Evolutionary conservation across 2,888 invertebrate species (phyloP), one percentile per base, ranked within the genome.

Genomic region (Trissoscelio sp.): DNA sequence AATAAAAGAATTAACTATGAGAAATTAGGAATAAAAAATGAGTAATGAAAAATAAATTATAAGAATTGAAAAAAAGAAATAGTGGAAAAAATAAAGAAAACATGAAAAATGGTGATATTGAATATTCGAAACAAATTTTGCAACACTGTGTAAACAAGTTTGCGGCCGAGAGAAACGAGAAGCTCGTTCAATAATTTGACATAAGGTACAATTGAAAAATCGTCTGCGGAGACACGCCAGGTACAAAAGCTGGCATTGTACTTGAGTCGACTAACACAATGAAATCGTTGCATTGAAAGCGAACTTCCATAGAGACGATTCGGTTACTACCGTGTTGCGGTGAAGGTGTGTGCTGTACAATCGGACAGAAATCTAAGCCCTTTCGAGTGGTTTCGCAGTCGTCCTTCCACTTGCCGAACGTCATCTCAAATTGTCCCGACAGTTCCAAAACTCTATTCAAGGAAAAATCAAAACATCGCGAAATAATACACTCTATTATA

Each of bases 251-350:
- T 67, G 28, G 46, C 11, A 77, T 77, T 69, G 69, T 58, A 31
- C 46, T 55, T 14, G 66, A n/a, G n/a, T 42, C 31, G 64, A 55
- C 18, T 18, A 28, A 24, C 22, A 72, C 55, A 70, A 64, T 72
- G 64, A 70, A 67, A 78, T 70, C 57, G 48, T 57, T 37, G 70
- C 39, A 70, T 70, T 70, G 70, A 70, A 70, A 70, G 78, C 24
- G 31, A 70, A 69, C 16, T 69, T 64, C 24, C 78, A n/a, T n/a
- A 18, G 46, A 62, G 64, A 51, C 57, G 78, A 72, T 78, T 78
- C 70, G 70, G 78, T 78, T 57, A 78, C 78, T 78, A 78, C 78
- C 55, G 70, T 78, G 46, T 72, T 78, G 70, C 64, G 70, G 78
- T 70, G 60, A 62, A 78, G 39, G 55, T 48, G 57, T 18, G 24